Conservation (phyloP, 2,797 vertebrate species). For the Podarcis lilfordi region DNA sequence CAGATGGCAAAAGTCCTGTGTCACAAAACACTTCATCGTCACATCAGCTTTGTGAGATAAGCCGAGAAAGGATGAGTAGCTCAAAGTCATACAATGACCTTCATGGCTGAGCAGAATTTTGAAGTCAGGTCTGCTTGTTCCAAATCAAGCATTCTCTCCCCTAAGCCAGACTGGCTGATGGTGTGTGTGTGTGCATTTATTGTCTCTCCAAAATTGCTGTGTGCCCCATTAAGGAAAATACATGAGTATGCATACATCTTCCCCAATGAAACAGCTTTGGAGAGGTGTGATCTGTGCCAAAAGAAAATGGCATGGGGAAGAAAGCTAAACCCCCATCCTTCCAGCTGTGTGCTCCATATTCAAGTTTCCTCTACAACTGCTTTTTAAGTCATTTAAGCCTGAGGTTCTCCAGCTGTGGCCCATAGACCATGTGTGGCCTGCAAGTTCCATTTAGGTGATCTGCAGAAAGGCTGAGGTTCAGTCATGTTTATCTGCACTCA, state of each 20-base stretch:
- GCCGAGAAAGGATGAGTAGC: neutral
- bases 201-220: neutral
- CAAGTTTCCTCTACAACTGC: too few relatives aligned
- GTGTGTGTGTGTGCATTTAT: too few relatives aligned
- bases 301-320: neutral
- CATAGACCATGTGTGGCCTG: neutral
- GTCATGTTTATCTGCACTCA: neutral
- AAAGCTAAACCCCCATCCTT: neutral
- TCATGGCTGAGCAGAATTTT: constrained; percentile 1
- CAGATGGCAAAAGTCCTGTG: neutral
- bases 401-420: neutral
- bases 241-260: neutral
- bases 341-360: neutral
- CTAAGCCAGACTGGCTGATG: too few relatives aligned
- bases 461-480: neutral
- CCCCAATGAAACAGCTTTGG: neutral
- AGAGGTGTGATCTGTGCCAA: neutral
- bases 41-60: neutral
- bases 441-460: neutral
- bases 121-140: neutral
- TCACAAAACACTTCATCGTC: neutral
- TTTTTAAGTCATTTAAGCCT: neutral
- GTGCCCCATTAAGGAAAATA: neutral
- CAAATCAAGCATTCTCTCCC: neutral
- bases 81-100: neutral